These are phyloP conservation scores for Armadillidium nasatum DNA, from an alignment of 1,140 invertebrate genomes.

Conservation along the genomic window DNA sequence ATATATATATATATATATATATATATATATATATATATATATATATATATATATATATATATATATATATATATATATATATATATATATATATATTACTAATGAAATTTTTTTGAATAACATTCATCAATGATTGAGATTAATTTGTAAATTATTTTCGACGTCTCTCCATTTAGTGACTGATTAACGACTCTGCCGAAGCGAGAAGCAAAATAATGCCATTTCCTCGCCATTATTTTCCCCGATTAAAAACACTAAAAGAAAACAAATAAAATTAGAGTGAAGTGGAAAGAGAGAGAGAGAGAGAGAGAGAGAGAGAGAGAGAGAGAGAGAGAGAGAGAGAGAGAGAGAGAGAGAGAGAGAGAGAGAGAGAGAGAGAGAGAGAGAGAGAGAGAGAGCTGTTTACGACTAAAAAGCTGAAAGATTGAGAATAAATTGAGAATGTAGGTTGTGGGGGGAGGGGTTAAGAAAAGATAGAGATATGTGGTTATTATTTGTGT, in stretches of 20 bases:
- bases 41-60: too few relatives aligned
- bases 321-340: too few relatives aligned
- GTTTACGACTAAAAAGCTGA: conserved; percentile 14
- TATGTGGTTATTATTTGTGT: neutral
- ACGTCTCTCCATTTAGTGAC: neutral
- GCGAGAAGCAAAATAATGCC: neutral
- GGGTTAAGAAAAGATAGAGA: conserved; percentile 17
- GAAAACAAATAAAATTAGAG: neutral
- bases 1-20: conserved; percentile 24
- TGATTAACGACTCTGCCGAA: neutral
- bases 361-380: too few relatives aligned
- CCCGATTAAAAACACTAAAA: neutral
- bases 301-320: too few relatives aligned
- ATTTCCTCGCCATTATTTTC: neutral
- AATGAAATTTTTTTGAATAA: neutral
- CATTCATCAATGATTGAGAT: neutral
- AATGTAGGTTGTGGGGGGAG: neutral
- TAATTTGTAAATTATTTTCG: neutral
- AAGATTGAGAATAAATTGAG: neutral
- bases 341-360: too few relatives aligned
- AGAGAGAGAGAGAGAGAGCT: too few relatives aligned
- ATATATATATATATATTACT: too few relatives aligned
- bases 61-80: too few relatives aligned
- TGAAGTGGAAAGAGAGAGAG: too few relatives aligned
- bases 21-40: conserved; percentile 26